Evolutionary conservation across 2,888 invertebrate species (phyloP).

Genomic region (Pasiphila rectangulata): DNA sequence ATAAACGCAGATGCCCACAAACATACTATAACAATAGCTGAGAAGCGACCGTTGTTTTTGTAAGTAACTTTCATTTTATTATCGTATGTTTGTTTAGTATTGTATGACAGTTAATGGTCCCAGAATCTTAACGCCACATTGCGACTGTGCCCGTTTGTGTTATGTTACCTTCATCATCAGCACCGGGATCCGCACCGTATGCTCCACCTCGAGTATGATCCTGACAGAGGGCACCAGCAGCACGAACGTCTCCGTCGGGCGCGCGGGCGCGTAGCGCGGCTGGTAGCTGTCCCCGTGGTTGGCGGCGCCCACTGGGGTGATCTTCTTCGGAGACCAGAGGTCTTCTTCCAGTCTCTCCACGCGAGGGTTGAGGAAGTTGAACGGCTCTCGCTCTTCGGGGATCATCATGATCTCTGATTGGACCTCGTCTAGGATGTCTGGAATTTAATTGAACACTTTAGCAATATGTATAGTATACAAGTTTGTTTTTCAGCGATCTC

Average conservation of each 20-base stretch:
- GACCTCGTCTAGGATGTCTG: slow-evolving; percentile 77
- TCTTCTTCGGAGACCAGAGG: slow-evolving; percentile 86
- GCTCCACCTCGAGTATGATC: slow-evolving; percentile 84
- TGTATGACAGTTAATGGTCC: no score
- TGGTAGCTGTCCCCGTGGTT: slow-evolving; percentile 58
- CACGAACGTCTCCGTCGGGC: slow-evolving; percentile 74
- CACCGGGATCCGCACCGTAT: slow-evolving; percentile 59
- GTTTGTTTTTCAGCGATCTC: no score
- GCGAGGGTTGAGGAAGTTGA: slow-evolving; percentile 68
- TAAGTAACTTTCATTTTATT: no score
- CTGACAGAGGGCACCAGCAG: slow-evolving; percentile 81
- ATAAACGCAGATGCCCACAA: no score
- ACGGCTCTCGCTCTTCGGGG: slow-evolving; percentile 73
- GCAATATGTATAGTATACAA: no score
- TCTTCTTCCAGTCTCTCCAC: slow-evolving; percentile 78
- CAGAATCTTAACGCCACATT: no score
- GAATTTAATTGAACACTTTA: no score
- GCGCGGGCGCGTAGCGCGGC: slow-evolving; percentile 61
- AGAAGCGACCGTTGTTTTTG: no score
- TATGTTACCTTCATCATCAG: slow-evolving; percentile 58
- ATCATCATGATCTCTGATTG: slow-evolving; percentile 58
- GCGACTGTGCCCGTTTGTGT: no score
- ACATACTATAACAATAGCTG: no score
- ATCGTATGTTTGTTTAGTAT: no score
- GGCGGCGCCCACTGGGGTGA: slow-evolving; percentile 61